A percentile compares a stretch with the other conserved stretches of the same genome.
Conservation (phyloP, 2,888 invertebrate species). For the Malthinus seriepunctatus region DNA sequence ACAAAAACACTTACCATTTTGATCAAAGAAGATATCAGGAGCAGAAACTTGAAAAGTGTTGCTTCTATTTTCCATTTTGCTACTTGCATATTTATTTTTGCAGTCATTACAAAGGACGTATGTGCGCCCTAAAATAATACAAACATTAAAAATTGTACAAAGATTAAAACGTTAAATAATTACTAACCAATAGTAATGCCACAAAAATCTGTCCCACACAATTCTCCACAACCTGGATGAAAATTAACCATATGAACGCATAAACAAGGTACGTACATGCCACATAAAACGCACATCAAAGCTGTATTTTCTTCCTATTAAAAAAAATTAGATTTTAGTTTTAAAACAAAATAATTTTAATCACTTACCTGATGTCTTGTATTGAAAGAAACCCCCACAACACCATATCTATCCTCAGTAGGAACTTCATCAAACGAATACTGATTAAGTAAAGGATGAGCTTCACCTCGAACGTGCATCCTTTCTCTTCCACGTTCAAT, state of each 20-base stretch:
- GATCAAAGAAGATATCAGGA: constrained; percentile 53
- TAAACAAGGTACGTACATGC: constrained; percentile 52
- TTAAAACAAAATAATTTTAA: background rate
- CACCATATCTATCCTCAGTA: constrained; percentile 5
- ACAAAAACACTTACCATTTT: constrained; percentile 40
- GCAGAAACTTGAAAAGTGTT: constrained; percentile 40
- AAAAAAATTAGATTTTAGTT: background rate
- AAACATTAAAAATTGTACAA: background rate
- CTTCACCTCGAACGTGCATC: constrained; percentile 55
- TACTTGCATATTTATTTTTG: constrained; percentile 52
- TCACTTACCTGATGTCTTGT: background rate
- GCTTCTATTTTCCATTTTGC: constrained; percentile 30
- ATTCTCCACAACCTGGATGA: constrained; percentile 62
- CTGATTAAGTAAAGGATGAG: constrained; percentile 48
- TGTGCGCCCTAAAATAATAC: constrained; percentile 23
- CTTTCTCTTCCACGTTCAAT: constrained; percentile 47
- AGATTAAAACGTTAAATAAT: constrained; percentile 5
- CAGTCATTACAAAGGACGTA: constrained; percentile 55
- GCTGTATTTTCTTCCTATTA: constrained; percentile 37
- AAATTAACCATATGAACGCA: constrained; percentile 54
- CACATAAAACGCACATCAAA: constrained; percentile 51
- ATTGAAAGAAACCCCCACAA: background rate
- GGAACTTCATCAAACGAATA: constrained; percentile 26
- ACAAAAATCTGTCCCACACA: constrained; percentile 57
- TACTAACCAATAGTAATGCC: constrained; percentile 53